Evolutionary conservation across 1,140 invertebrate genomes (phyloP).

Genomic region (Colletes latitarsis): DNA sequence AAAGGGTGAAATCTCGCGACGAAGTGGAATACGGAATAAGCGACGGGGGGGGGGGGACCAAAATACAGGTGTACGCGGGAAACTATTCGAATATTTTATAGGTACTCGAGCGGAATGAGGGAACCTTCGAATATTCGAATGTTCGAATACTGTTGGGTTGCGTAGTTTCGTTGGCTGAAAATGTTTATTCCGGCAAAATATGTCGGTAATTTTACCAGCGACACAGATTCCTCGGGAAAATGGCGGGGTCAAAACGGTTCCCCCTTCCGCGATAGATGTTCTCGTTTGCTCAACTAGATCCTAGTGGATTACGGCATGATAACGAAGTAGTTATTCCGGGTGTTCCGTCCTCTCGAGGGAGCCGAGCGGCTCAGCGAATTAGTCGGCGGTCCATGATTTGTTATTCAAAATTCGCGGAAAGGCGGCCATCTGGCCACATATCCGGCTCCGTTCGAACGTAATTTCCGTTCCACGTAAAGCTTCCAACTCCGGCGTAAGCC

Average conservation of each 20-base stretch:
- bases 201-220: conserved; percentile 14
- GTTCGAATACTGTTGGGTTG: no score
- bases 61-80: no score
- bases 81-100: no score
- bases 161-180: no score
- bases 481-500: conserved; percentile 30
- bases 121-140: no score
- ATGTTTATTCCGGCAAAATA: no score
- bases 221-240: conserved; percentile 30
- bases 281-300: conserved; percentile 60
- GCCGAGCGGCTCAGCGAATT: conserved; percentile 53
- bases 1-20: no score
- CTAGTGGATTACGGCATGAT: conserved; percentile 61
- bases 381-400: conserved; percentile 66
- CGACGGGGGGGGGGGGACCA: no score
- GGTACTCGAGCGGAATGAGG: no score
- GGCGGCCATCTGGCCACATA: conserved; percentile 54
- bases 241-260: conserved; percentile 20
- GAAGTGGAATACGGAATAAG: background rate
- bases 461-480: conserved; percentile 63
- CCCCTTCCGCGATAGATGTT: conserved; percentile 51
- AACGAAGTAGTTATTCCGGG: conserved; percentile 62
- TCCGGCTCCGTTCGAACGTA: conserved; percentile 69
- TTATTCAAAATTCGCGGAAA: conserved; percentile 73
- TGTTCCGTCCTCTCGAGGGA: conserved; percentile 19